Evolutionary conservation across 2,888 invertebrate species (phyloP).

Genomic region (Melanotus villosus): DNA sequence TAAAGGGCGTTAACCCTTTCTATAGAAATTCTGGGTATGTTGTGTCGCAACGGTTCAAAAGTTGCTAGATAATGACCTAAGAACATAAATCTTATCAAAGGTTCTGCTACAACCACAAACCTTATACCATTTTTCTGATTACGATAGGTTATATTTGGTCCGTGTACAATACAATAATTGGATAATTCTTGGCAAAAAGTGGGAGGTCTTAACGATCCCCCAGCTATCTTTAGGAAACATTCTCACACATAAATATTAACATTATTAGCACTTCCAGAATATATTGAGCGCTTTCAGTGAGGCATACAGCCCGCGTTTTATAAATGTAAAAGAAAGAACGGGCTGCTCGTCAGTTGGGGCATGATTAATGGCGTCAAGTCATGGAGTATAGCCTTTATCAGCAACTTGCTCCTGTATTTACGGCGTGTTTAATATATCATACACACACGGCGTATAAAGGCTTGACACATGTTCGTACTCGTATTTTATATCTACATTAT

Average conservation of each 20-base stretch:
- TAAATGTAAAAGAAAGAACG: slow-evolving; percentile 42
- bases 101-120: not conserved
- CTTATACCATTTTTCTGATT: not conserved
- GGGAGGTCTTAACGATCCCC: not conserved
- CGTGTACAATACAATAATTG: slow-evolving; percentile 14
- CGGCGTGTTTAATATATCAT: slow-evolving; percentile 47
- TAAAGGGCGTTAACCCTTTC: too few species aligned
- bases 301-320: slow-evolving; percentile 35
- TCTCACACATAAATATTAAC: slow-evolving; percentile 26
- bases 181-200: not conserved
- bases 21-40: too few species aligned
- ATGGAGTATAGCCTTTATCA: slow-evolving; percentile 50
- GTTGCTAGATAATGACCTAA: too few species aligned
- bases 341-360: slow-evolving; percentile 44
- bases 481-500: slow-evolving; percentile 46
- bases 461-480: slow-evolving; percentile 46
- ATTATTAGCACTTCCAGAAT: slow-evolving; percentile 33
- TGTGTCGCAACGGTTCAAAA: too few species aligned
- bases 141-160: not conserved
- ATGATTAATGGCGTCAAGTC: slow-evolving; percentile 50
- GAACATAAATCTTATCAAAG: too few species aligned
- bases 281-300: slow-evolving; percentile 33
- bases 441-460: slow-evolving; percentile 47
- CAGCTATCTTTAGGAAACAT: slow-evolving; percentile 9
- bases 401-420: slow-evolving; percentile 48